Base-by-base conservation (phyloP, 2,888 invertebrate species). In the Scaptomyza cyrtandrae region DNA sequence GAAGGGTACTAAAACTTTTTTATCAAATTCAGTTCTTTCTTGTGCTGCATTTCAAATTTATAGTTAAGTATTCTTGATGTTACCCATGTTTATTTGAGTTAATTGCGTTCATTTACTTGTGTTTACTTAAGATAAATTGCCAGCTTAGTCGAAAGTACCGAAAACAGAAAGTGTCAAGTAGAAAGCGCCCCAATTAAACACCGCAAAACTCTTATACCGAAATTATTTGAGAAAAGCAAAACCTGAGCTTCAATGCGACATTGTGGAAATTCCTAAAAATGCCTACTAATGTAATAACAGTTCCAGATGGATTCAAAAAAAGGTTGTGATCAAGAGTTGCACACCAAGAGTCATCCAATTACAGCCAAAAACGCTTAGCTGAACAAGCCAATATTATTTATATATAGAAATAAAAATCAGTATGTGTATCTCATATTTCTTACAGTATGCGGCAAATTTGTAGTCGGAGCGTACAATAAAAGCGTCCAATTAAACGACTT, bases 401-500 rank as follows among this genome's bases (percentile, higher is more conserved):
- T 37, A 0, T 39, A 39, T 9, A 53, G 13, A 37, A 14, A 37
- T 9, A 37, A 53, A 19, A 5, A 16, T 33, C 19, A 19, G 14
- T 16, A 27, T 5, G 39, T 33, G 16, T 13, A 13, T 13, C 33
- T 49, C n/a, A 46, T 19, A 5, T 33, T 48, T 33, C 9, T 19
- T n/a, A 3, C 16, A 44, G 35, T 44, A 39, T 4, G 31, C 33
- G 13, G 33, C 10, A 45, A 39, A 37, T 57, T 48, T 44, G n/a
- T 39, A 33, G 33, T 37, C n/a, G 31, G n/a, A 53, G 3, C 10
- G 11, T 6, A n/a, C 37, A 7, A 57, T 19, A 68, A 44, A 53
- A 44, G 33, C 27, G 29, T 71, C 57, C 67, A 71, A 75, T 75
- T 60, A 67, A 60, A 41, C 5, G 45, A 24, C 16, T 29, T 24